Evolutionary conservation across 2,888 invertebrate genomes (phyloP), one percentile per base, ranked within the genome.

Genomic region (Bombyx huttoni): DNA sequence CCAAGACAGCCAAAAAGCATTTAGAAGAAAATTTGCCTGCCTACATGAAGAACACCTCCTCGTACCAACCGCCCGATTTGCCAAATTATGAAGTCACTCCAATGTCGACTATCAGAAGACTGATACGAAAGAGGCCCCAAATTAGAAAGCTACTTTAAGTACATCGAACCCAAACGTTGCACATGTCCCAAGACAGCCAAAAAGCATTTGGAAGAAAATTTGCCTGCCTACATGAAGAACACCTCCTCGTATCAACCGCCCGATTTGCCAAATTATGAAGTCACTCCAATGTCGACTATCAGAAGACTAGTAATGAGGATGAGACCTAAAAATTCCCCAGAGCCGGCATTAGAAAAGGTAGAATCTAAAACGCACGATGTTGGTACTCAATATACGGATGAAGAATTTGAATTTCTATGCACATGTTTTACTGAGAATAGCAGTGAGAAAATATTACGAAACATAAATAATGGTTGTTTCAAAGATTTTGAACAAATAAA

Each of bases 201-300:
- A 58, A 81, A 82, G 58, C 69, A 78, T 62, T 67, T 85, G 45
- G 48, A 62, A 34, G 79, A 81, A 52, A 75, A 83, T 59, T 57
- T 86, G 35, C 87, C 87, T 1, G 59, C 74, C 6, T 87, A 86
- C 53, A 86, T 86, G 86, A 69, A 63, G 54, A 75, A 66, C 12
- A 70, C 62, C 68, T 84, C 84, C 1, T 53, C 46, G 13, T 86
- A 62, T 55, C 73, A 73, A 3, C 53, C 63, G 8, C 66, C 73
- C 8, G 70, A 73, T 13, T 60, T 85, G 51, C 78, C 75, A 0
- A 63, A 80, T 55, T 87, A 87, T 59, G 73, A 81, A 59, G 60
- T 59, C 1, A 82, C 82, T 59, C 62, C 75, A 7, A 3, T 77
- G 0, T 53, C 56, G 12, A 65, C 63, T 47, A 58, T 86, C 24